Percentiles rank a stretch among this genome's conserved stretches.
Conservation (phyloP, 2,113 vertebrate genomes). For the Onychorhynchus coronatus region DNA sequence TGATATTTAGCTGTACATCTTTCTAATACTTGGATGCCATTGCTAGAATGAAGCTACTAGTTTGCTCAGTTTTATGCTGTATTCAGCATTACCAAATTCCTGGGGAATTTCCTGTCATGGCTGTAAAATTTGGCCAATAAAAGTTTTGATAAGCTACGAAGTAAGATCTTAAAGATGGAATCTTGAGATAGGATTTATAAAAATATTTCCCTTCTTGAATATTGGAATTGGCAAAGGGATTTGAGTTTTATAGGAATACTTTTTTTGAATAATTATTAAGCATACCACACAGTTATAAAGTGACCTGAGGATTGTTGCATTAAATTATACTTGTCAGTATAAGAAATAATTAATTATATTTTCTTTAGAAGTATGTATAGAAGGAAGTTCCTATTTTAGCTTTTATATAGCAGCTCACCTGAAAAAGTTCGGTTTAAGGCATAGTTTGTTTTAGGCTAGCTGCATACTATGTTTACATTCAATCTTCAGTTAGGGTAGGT, state of each 20-base stretch:
- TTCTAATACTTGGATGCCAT: background rate
- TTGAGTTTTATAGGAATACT: background rate
- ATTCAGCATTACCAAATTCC: background rate
- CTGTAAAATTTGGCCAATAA: background rate
- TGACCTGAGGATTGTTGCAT: background rate
- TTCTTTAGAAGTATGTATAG: background rate
- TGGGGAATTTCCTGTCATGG: background rate
- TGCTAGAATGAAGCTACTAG: background rate
- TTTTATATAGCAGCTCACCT: background rate
- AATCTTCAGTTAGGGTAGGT: background rate
- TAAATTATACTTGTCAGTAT: background rate
- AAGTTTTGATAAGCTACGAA: background rate
- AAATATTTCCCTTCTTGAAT: background rate
- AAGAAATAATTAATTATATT: background rate
- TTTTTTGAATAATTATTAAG: background rate
- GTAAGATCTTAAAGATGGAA: background rate
- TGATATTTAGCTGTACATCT: background rate
- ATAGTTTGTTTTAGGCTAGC: background rate
- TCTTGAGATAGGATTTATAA: background rate
- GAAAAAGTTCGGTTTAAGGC: background rate
- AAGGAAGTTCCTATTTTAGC: background rate
- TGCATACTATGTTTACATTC: background rate
- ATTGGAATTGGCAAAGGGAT: background rate
- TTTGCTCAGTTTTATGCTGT: background rate
- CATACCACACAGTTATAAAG: background rate